These are phyloP conservation scores for Brachionus rubens DNA, from an alignment of 1,140 invertebrate genomes.

Conservation along the genomic window DNA sequence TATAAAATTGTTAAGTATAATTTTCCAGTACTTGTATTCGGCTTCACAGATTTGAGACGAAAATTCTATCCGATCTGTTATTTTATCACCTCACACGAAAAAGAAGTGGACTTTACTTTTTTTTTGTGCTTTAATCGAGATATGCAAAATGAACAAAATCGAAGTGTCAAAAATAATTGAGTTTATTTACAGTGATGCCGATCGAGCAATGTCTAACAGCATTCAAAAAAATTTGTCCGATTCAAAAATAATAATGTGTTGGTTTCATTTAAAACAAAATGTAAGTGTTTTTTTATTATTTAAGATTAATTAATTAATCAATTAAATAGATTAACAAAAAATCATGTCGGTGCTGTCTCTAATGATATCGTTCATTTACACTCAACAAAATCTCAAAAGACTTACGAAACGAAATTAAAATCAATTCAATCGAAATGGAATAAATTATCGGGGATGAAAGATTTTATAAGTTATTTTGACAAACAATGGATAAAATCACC, in stretches of 20 bases:
- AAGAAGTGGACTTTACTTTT: background rate
- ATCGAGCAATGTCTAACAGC: background rate
- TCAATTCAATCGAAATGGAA: background rate
- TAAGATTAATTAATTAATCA: background rate
- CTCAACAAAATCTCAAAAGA: background rate
- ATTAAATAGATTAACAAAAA: background rate
- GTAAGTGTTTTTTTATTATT: too few relatives aligned
- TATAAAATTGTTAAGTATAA: background rate
- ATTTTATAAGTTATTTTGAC: background rate
- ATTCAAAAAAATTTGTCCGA: background rate
- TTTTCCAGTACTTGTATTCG: background rate
- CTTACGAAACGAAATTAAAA: background rate
- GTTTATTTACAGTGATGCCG: background rate
- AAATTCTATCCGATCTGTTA: background rate
- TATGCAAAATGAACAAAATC: background rate
- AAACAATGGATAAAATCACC: background rate
- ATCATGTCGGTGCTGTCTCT: background rate
- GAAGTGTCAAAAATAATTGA: background rate
- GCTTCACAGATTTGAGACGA: background rate
- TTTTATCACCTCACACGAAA: slow-evolving; percentile 8
- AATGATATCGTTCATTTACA: background rate
- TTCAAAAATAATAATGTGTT: background rate
- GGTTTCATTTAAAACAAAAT: too few relatives aligned
- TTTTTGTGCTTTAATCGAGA: background rate
- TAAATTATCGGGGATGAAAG: background rate